phyloP scores from a whole-genome alignment of 2,888 invertebrate genomes.

The Ornithoptera priamus region DNA sequence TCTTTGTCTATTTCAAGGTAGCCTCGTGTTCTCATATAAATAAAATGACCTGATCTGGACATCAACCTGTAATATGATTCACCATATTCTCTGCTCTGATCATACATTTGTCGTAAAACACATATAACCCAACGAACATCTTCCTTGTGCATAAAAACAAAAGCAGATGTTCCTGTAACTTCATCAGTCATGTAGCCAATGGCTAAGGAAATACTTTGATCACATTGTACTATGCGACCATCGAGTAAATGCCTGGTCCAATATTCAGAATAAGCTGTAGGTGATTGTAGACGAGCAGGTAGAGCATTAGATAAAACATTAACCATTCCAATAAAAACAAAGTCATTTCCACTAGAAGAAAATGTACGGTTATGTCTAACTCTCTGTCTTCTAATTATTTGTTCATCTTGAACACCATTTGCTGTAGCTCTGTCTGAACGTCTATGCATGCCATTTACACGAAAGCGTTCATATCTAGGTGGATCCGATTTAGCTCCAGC shows the following conservation, averaged over 20 bases:
- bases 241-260: conserved; percentile 93
- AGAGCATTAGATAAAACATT: conserved; percentile 80
- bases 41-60: conserved; percentile 90
- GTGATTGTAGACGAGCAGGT: conserved; percentile 81
- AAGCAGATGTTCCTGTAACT: conserved; percentile 92
- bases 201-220: conserved; percentile 93
- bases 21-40: conserved; percentile 91
- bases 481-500: conserved; percentile 87
- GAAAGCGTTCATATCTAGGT: conserved; percentile 84
- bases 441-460: conserved; percentile 83
- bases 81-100: conserved; percentile 89
- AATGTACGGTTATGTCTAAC: conserved; percentile 75
- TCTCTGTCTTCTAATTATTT: conserved; percentile 72
- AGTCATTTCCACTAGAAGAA: conserved; percentile 81
- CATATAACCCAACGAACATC: conserved; percentile 94
- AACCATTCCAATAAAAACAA: conserved; percentile 86
- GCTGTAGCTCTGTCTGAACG: conserved; percentile 80
- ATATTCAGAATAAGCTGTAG: conserved; percentile 88
- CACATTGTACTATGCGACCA: conserved; percentile 93
- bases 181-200: conserved; percentile 95
- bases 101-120: conserved; percentile 93
- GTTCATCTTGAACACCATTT: conserved; percentile 74
- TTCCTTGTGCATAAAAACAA: conserved; percentile 93
- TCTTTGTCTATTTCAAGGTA: conserved; percentile 89
- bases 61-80: conserved; percentile 92